Evolutionary conservation across 2,113 vertebrate genomes (phyloP).

Genomic region (Plectropomus leopardus): DNA sequence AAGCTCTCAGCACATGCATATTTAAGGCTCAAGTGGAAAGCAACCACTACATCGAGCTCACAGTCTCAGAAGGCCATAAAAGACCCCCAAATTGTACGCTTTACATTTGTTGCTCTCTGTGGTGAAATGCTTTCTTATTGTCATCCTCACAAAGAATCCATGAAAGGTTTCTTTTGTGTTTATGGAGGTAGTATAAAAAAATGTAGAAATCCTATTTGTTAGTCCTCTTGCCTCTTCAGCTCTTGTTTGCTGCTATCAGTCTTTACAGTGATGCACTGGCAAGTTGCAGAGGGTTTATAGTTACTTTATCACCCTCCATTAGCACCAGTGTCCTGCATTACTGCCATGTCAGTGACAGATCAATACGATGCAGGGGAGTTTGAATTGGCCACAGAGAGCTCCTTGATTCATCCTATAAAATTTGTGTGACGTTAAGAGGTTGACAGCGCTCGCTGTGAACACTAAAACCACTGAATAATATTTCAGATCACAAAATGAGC

Average conservation of each 20-base stretch:
- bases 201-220: slow-evolving; percentile 41
- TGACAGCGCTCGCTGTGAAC: slow-evolving; percentile 20
- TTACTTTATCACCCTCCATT: slow-evolving; percentile 76
- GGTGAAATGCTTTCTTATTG: slow-evolving; percentile 51
- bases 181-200: slow-evolving; percentile 41
- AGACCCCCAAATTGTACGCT: slow-evolving; percentile 42
- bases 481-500: slow-evolving; percentile 35
- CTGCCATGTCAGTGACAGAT: slow-evolving; percentile 72
- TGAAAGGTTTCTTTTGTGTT: slow-evolving; percentile 54
- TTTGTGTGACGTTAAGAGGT: slow-evolving; percentile 45
- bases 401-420: slow-evolving; percentile 69
- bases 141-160: slow-evolving; percentile 44
- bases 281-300: slow-evolving; percentile 64
- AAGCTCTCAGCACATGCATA: slow-evolving; percentile 67
- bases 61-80: slow-evolving; percentile 52
- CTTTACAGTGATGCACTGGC: slow-evolving; percentile 60
- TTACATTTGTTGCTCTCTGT: slow-evolving; percentile 58
- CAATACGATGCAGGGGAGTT: slow-evolving; percentile 68
- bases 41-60: slow-evolving; percentile 35
- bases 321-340: slow-evolving; percentile 71
- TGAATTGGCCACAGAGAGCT: slow-evolving; percentile 54
- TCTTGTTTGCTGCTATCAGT: slow-evolving; percentile 26
- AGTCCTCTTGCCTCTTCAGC: slow-evolving; percentile 11
- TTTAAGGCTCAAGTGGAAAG: slow-evolving; percentile 65
- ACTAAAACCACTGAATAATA: slow-evolving; percentile 37